Evolutionary conservation across 2,797 vertebrate genomes (phyloP).

Genomic region (Tapera naevia): DNA sequence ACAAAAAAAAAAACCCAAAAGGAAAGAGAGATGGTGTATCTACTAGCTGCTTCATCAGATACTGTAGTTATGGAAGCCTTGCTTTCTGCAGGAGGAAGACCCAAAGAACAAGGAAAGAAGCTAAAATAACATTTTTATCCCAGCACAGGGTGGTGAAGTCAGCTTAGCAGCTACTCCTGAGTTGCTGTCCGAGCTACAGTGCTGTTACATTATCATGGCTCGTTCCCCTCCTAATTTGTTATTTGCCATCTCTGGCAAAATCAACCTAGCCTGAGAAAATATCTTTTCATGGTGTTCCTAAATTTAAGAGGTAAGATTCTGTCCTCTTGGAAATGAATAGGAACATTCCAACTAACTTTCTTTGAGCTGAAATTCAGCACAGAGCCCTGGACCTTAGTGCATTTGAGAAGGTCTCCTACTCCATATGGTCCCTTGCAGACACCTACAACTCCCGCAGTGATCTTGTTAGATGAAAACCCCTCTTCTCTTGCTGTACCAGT

Average conservation of each 20-base stretch:
- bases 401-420: neutral
- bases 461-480: neutral
- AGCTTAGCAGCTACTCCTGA: neutral
- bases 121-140: neutral
- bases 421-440: neutral
- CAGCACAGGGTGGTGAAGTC: neutral
- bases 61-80: neutral
- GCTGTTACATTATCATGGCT: neutral
- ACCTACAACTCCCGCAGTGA: fast-evolving
- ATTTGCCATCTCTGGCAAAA: neutral
- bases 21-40: neutral
- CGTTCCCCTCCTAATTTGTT: neutral
- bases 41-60: neutral
- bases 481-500: neutral
- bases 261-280: neutral
- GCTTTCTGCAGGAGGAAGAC: neutral
- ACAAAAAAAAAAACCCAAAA: neutral
- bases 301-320: neutral
- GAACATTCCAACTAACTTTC: neutral
- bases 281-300: neutral
- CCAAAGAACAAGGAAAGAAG: neutral
- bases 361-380: neutral
- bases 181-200: neutral
- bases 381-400: neutral
- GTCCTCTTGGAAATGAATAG: neutral